phyloP scores from a whole-genome alignment of 1,140 invertebrate genomes.

The Aphelinus atriplicis region DNA sequence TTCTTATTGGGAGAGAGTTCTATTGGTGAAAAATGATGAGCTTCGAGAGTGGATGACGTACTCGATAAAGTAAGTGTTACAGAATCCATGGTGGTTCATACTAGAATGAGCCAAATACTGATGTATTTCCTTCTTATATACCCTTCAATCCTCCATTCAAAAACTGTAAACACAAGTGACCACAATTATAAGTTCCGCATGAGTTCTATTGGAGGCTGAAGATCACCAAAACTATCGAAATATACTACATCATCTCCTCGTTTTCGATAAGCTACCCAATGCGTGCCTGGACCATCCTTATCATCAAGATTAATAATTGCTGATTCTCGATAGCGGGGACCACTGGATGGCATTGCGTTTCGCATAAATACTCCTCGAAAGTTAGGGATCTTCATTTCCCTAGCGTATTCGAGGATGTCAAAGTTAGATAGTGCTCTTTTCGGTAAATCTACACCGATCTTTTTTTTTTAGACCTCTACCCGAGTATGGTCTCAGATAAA shows the following conservation, averaged over 20 bases:
- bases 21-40: slow-evolving; percentile 42
- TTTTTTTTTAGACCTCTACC: neutral
- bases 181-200: slow-evolving; percentile 41
- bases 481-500: slow-evolving; percentile 29
- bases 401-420: slow-evolving; percentile 43
- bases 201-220: slow-evolving; percentile 45
- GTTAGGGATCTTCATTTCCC: slow-evolving; percentile 42
- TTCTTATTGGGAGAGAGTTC: slow-evolving; percentile 35
- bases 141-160: slow-evolving; percentile 3
- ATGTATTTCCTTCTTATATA: slow-evolving; percentile 2
- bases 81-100: slow-evolving; percentile 19
- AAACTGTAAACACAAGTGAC: slow-evolving; percentile 49
- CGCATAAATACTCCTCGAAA: slow-evolving; percentile 48
- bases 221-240: slow-evolving; percentile 50
- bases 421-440: slow-evolving; percentile 42
- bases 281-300: slow-evolving; percentile 42
- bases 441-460: slow-evolving; percentile 21
- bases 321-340: slow-evolving; percentile 28
- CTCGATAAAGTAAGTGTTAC: slow-evolving; percentile 39
- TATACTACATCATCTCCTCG: slow-evolving; percentile 41
- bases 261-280: slow-evolving; percentile 53
- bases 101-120: neutral
- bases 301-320: slow-evolving; percentile 36
- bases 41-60: slow-evolving; percentile 36
- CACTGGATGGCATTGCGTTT: slow-evolving; percentile 43